A percentile compares a stretch with the other conserved stretches of the same genome.
Evolutionary conservation across 2,888 invertebrate species (phyloP).

Genomic region (Crocallis elinguaria): DNA sequence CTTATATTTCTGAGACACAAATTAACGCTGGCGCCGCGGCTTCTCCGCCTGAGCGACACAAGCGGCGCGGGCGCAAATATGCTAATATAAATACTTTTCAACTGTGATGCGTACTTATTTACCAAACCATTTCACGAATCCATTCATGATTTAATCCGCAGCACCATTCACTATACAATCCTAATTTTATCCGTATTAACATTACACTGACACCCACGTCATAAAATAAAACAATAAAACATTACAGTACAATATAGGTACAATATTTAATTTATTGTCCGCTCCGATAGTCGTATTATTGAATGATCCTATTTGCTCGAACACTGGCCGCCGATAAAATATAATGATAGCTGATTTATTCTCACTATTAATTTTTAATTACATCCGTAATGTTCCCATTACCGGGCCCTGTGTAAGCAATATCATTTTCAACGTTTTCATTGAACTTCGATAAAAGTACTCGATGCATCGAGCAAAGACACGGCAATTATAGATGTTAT

Average conservation of each 20-base stretch:
- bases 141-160: slow-evolving; percentile 6
- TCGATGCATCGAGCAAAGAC: slow-evolving; percentile 47
- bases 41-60: too few species aligned
- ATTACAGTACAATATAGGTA: too few species aligned
- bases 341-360: slow-evolving; percentile 56
- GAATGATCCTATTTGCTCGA: slow-evolving; percentile 50
- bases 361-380: slow-evolving; percentile 59
- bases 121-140: slow-evolving; percentile 1
- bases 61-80: too few species aligned
- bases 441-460: slow-evolving; percentile 44
- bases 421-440: slow-evolving; percentile 24
- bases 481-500: slow-evolving; percentile 45
- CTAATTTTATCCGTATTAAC: slow-evolving; percentile 13
- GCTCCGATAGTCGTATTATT: slow-evolving; percentile 44
- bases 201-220: slow-evolving; percentile 24
- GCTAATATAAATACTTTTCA: too few species aligned
- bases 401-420: slow-evolving; percentile 41
- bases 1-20: too few species aligned
- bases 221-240: slow-evolving; percentile 38
- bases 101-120: neutral
- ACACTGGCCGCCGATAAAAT: slow-evolving; percentile 36
- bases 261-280: slow-evolving; percentile 44
- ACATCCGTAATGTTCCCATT: slow-evolving; percentile 48
- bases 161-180: slow-evolving; percentile 11
- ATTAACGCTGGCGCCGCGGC: too few species aligned